Conservation (phyloP, 1,140 invertebrate species). For the Ips nitidus region DNA sequence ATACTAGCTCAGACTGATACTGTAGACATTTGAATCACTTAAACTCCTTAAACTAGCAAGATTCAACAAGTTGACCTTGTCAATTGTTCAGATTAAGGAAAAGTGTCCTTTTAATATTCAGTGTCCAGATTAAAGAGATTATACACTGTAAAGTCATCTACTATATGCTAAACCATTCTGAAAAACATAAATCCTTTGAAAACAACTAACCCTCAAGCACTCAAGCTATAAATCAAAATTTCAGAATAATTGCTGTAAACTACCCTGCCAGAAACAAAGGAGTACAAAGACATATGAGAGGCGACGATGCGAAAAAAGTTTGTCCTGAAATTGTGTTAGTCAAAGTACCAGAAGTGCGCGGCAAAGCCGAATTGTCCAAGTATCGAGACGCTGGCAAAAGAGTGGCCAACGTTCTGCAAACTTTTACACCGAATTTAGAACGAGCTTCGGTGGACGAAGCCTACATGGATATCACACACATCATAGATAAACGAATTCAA, state of each 20-base stretch:
- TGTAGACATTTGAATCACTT: too few relatives aligned
- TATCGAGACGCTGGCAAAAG: slow-evolving; percentile 89
- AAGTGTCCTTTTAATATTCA: too few relatives aligned
- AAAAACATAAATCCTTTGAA: too few relatives aligned
- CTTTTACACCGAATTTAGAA: slow-evolving; percentile 75
- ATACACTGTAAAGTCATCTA: too few relatives aligned
- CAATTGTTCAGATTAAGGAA: too few relatives aligned
- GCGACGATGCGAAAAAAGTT: slow-evolving; percentile 85
- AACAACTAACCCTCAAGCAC: too few relatives aligned
- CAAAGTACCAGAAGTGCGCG: slow-evolving; percentile 80
- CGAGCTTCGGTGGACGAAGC: slow-evolving; percentile 96
- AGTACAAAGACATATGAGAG: slow-evolving; percentile 86
- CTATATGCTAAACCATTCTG: too few relatives aligned
- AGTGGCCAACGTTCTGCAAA: slow-evolving; percentile 86
- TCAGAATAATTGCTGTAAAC: slow-evolving; percentile 94
- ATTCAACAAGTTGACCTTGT: too few relatives aligned
- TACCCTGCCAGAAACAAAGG: slow-evolving; percentile 91
- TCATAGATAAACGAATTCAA: slow-evolving; percentile 64
- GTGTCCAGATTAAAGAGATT: too few relatives aligned
- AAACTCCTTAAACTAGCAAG: too few relatives aligned
- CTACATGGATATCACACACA: slow-evolving; percentile 88
- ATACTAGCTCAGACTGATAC: too few relatives aligned
- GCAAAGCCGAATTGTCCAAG: slow-evolving; percentile 96
- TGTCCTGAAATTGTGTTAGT: slow-evolving; percentile 87
- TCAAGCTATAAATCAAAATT: too few relatives aligned